Percentiles rank a stretch among this genome's conserved stretches.
These are phyloP conservation scores for Eupithecia subumbrata DNA, from an alignment of 2,888 invertebrate genomes.

Conservation along the genomic window DNA sequence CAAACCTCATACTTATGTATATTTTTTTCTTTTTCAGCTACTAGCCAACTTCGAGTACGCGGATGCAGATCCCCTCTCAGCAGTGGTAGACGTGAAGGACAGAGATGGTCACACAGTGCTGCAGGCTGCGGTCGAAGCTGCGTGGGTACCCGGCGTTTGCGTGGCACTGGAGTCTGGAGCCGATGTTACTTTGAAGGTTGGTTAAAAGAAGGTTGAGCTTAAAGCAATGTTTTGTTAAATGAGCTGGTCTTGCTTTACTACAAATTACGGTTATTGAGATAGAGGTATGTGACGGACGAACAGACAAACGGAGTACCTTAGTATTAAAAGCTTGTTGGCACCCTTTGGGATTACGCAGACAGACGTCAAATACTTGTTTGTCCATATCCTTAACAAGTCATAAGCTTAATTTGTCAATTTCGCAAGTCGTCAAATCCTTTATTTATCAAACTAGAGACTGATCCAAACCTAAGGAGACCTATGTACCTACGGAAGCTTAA, in stretches of 20 bases:
- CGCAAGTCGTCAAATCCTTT: no score
- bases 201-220: background rate
- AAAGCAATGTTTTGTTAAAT: no score
- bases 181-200: slow-evolving; percentile 68
- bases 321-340: background rate
- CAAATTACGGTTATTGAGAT: no score
- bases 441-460: no score
- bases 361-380: no score
- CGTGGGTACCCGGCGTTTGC: slow-evolving; percentile 81
- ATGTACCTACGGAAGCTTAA: background rate
- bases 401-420: no score
- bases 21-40: slow-evolving; percentile 51
- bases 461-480: no score
- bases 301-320: background rate
- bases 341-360: no score
- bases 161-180: slow-evolving; percentile 81
- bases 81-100: slow-evolving; percentile 77
- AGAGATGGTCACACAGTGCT: slow-evolving; percentile 79
- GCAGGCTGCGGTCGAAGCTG: slow-evolving; percentile 77
- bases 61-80: slow-evolving; percentile 66
- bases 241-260: no score
- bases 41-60: slow-evolving; percentile 69
- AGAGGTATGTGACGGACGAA: background rate
- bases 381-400: no score
- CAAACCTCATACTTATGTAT: background rate